Conservation (phyloP, 2,113 vertebrate species). For the Haemorhous mexicanus region DNA sequence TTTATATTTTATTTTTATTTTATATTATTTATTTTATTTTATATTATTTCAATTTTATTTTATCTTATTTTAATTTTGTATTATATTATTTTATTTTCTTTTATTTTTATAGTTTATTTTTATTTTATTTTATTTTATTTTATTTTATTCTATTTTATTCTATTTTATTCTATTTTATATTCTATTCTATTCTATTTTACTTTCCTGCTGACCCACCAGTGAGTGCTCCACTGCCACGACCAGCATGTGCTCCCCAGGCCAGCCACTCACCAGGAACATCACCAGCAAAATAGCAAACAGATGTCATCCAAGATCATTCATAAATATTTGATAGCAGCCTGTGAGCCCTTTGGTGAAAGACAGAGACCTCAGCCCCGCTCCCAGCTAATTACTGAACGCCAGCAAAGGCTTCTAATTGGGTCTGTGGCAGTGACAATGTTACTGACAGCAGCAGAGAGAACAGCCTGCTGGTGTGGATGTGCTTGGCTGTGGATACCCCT, state of each 20-base stretch:
- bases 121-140: too few species aligned
- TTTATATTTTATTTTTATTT: too few species aligned
- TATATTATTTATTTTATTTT: too few species aligned
- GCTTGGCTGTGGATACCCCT: background rate
- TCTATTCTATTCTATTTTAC: background rate
- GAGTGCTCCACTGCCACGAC: background rate
- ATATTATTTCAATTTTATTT: background rate
- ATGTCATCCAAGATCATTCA: conserved; percentile 64
- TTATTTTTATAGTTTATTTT: background rate
- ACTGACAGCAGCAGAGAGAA: conserved; percentile 9
- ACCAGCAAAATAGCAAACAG: conserved; percentile 62
- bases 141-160: background rate
- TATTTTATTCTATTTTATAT: background rate
- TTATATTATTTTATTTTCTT: background rate
- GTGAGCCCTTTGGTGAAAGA: conserved; percentile 44
- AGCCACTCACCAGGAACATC: background rate
- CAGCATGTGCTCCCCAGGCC: background rate
- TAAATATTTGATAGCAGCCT: conserved; percentile 66
- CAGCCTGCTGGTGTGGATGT: background rate
- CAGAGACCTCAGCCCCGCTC: background rate
- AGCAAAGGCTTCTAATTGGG: conserved; percentile 53
- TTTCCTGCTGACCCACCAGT: background rate
- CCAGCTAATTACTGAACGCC: conserved; percentile 3
- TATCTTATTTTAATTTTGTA: background rate
- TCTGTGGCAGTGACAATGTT: background rate